These are phyloP conservation scores for Actinemys pallida DNA, from an alignment of 2,113 vertebrate genomes.

Conservation along the genomic window DNA sequence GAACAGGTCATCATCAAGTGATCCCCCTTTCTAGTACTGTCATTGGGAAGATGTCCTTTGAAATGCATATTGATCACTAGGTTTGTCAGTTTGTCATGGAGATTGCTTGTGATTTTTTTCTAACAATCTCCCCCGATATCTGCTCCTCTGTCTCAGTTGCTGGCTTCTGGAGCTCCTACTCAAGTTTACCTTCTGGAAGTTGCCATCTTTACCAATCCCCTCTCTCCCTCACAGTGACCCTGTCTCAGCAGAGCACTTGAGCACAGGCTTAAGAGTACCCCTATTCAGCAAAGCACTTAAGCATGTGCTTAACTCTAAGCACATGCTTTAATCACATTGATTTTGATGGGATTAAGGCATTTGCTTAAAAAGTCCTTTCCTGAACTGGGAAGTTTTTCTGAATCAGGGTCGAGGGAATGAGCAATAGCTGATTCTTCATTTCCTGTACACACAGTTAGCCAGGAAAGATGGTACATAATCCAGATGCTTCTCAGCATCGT, in stretches of 20 bases:
- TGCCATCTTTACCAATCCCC: not conserved
- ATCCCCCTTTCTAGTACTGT: no score
- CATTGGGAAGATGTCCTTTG: no score
- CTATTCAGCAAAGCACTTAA: not conserved
- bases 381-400: not conserved
- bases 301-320: not conserved
- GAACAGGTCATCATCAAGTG: no score
- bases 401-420: not conserved
- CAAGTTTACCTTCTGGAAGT: not conserved
- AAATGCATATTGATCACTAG: not conserved
- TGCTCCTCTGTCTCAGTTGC: not conserved
- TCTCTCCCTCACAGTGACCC: not conserved
- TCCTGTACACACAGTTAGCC: not conserved
- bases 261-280: not conserved
- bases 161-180: not conserved
- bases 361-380: not conserved
- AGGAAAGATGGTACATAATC: not conserved
- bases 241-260: not conserved
- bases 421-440: not conserved
- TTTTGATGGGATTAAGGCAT: not conserved
- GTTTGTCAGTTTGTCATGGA: not conserved
- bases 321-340: not conserved
- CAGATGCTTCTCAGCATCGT: not conserved
- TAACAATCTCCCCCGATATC: not conserved
- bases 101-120: rapidly evolving